Evolutionary conservation across 2,888 invertebrate species (phyloP).

Genomic region (Acanthoscelides obtectus): DNA sequence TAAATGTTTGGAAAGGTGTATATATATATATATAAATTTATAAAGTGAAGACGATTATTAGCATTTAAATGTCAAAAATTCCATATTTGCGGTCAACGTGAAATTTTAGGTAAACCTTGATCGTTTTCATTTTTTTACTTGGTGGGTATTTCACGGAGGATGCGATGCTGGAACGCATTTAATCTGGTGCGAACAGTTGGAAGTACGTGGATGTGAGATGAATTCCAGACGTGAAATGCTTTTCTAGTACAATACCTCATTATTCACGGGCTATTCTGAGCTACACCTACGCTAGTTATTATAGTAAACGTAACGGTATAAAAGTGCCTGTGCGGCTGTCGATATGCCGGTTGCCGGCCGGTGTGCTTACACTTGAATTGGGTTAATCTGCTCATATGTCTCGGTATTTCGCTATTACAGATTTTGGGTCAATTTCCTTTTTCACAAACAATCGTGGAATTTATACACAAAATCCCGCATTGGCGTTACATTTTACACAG

Average conservation of each 20-base stretch:
- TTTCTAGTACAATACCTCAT: not conserved
- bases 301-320: not conserved
- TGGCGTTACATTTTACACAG: too few relatives aligned
- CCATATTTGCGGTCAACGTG: too few relatives aligned
- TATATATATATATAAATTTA: too few relatives aligned
- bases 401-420: not conserved
- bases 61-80: too few relatives aligned
- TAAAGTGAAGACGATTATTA: too few relatives aligned
- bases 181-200: not conserved
- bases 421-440: not conserved
- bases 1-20: too few relatives aligned
- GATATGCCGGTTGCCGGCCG: not conserved
- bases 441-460: not conserved
- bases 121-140: too few relatives aligned
- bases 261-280: not conserved
- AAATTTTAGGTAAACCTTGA: too few relatives aligned
- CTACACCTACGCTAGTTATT: not conserved
- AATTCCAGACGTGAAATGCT: not conserved
- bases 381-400: not conserved
- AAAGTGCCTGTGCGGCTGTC: not conserved
- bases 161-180: too few relatives aligned
- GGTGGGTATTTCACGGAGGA: too few relatives aligned
- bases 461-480: not conserved
- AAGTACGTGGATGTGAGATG: not conserved
- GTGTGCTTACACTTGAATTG: not conserved